These are phyloP conservation scores for Formicarius rufipectus DNA, from an alignment of 2,113 vertebrate genomes.

Conservation along the genomic window DNA sequence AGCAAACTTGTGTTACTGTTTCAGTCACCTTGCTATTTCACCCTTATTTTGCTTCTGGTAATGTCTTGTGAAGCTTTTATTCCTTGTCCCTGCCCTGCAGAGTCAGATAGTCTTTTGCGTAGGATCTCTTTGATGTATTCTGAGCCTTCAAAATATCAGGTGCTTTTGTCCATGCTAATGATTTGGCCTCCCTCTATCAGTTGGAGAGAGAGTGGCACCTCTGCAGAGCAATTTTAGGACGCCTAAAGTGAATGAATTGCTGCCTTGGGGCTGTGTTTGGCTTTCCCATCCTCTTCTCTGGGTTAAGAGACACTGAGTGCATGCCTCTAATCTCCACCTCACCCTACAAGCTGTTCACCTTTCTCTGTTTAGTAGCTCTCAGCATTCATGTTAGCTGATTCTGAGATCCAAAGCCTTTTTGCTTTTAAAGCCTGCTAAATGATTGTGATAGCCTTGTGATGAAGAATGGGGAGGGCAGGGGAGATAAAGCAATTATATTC, in stretches of 20 bases:
- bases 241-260: neutral
- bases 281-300: neutral
- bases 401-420: neutral
- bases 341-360: neutral
- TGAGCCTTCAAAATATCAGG: neutral
- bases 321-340: neutral
- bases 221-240: neutral
- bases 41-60: neutral
- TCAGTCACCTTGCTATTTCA: neutral
- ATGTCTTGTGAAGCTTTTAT: neutral
- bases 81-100: neutral
- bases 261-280: neutral
- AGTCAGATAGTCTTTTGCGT: neutral
- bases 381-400: neutral
- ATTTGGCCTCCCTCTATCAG: neutral
- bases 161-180: neutral
- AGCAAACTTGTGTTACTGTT: neutral
- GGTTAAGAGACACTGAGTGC: neutral
- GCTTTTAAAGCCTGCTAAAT: conserved; percentile 1
- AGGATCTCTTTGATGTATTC: neutral
- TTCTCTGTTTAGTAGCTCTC: neutral
- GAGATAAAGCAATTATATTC: neutral
- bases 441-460: neutral
- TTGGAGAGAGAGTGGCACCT: neutral
- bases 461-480: neutral